A percentile compares a stretch with the other conserved stretches of the same genome.
These are phyloP conservation scores for Chloromyia formosa DNA, from an alignment of 2,888 invertebrate genomes.

Conservation along the genomic window DNA sequence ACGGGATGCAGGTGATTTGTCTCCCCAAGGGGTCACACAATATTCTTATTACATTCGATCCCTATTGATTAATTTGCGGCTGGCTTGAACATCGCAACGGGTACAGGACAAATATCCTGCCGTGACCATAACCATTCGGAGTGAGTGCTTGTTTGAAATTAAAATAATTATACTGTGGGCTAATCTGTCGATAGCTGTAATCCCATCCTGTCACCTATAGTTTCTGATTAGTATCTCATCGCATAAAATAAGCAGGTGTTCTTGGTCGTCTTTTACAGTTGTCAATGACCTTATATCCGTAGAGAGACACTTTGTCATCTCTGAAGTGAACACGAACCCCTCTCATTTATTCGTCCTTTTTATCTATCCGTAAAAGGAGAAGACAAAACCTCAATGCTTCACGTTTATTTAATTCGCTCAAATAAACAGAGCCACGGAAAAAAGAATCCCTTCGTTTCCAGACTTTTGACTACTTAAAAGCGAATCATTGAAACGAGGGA, in stretches of 20 bases:
- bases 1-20: slow-evolving; percentile 42
- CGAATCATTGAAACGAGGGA: slow-evolving; percentile 42
- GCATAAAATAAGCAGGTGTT: slow-evolving; percentile 44
- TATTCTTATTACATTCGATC: slow-evolving; percentile 34
- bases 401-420: slow-evolving; percentile 36
- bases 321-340: neutral
- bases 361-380: neutral
- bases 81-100: neutral
- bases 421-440: neutral
- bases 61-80: slow-evolving; percentile 47
- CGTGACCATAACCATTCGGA: slow-evolving; percentile 9
- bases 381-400: slow-evolving; percentile 15
- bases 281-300: slow-evolving; percentile 18
- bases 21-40: slow-evolving; percentile 34
- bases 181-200: slow-evolving; percentile 19
- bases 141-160: slow-evolving; percentile 37
- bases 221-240: slow-evolving; percentile 2
- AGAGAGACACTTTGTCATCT: slow-evolving; percentile 10
- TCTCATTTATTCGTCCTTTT: neutral
- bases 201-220: slow-evolving; percentile 7
- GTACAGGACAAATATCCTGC: slow-evolving; percentile 20
- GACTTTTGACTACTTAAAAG: slow-evolving; percentile 19
- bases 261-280: slow-evolving; percentile 35
- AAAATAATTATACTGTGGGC: slow-evolving; percentile 46
- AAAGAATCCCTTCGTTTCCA: slow-evolving; percentile 16